Base-by-base conservation (phyloP, 2,888 invertebrate species). In the Ptilodon capucinus region DNA sequence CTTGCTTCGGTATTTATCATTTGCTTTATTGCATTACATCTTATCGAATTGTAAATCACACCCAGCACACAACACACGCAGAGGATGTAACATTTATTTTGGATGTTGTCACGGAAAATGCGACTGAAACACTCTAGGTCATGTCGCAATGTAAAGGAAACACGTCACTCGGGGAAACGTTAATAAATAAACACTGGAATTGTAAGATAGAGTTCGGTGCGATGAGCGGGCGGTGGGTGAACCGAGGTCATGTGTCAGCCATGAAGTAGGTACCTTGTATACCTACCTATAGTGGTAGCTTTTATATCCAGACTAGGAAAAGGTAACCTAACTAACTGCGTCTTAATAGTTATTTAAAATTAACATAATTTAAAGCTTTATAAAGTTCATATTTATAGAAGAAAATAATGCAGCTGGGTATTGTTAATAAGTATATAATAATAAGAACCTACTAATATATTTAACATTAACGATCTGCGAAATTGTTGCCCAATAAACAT, bases 141-240 rank as follows among this genome's bases (percentile, higher is more conserved):
- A 54, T 48, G 51, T 21, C 38, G 51, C 55, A 51, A 62, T 57
- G 50, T 60, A 51, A 52, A 43, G 42, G 46, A 45, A 60, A 54
- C 64, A 64, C 67, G 67, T 59, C 43, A 64, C 48, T 43, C 44
- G 44, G 19, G 51, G 42, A 60, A 63, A 60, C n/a, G n/a, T n/a
- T n/a, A 49, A 52, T 48, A 51, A 18, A 63, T 63, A 66, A 46
- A 44, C 28, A 41, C 51, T 41, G 47, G 56, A 39, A 50, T 41
- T 51, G 43, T 44, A 35, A 45, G 48, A 44, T 61, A 59, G 41
- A 35, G 30, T 21, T 35, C 9, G 30, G 40, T 39, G 25, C 28
- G 40, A 17, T 18, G 4, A 4, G 9, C 35, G 9, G 17, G 2
- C 5, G 1, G 2, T 3, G n/a, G 17, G 17, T 35, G 16, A n/a